These are phyloP conservation scores for Troides helena DNA, from an alignment of 2,888 invertebrate genomes.

Conservation along the genomic window DNA sequence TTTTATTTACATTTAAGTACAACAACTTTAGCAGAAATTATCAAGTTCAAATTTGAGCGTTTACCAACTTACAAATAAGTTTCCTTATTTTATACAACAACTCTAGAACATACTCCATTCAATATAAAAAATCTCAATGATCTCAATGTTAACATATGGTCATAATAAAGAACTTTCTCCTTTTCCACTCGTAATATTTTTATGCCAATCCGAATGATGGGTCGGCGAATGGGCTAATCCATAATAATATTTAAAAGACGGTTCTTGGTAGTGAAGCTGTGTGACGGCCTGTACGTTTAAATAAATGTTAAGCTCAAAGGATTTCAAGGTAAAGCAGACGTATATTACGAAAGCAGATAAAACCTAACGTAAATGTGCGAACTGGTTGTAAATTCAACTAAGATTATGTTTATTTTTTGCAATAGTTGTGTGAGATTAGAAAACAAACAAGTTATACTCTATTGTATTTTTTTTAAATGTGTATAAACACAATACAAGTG, in stretches of 20 bases:
- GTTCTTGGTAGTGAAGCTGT: not conserved
- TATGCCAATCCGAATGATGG: no score
- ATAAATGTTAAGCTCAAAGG: constrained; percentile 2
- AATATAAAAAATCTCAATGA: no score
- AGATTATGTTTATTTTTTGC: not conserved
- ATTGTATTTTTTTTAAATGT: not conserved
- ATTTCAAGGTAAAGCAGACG: constrained; percentile 1
- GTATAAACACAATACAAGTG: not conserved
- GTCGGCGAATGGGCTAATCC: not conserved
- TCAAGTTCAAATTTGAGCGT: no score
- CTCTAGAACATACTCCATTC: no score
- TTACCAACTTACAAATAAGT: no score
- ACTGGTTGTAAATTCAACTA: constrained; percentile 3
- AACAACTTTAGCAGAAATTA: no score
- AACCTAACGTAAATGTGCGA: constrained; percentile 11
- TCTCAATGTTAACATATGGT: no score
- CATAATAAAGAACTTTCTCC: not conserved
- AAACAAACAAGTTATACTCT: not conserved
- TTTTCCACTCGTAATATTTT: not conserved
- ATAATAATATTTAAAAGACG: not conserved
- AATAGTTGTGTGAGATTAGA: not conserved
- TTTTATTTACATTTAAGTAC: no score
- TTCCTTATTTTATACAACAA: no score
- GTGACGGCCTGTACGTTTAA: not conserved
- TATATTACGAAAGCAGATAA: constrained; percentile 3